These are phyloP conservation scores for Bruchidius siliquastri DNA, from an alignment of 2,888 invertebrate species.

Conservation along the genomic window DNA sequence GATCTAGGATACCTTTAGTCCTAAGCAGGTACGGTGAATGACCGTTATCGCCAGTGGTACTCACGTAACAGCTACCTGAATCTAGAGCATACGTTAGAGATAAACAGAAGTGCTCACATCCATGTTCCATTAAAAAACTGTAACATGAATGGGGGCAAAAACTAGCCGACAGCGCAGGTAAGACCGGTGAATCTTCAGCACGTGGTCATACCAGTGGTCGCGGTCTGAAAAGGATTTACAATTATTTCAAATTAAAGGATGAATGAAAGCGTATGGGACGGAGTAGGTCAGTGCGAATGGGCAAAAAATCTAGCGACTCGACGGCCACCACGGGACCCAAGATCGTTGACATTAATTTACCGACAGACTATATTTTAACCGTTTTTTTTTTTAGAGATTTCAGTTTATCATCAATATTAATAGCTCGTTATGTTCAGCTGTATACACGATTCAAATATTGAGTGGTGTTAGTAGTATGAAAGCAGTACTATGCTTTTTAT, in stretches of 20 bases:
- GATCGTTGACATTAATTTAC: neutral
- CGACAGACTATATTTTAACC: neutral
- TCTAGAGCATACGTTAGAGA: neutral
- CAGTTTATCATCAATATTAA: no score
- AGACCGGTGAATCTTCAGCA: neutral
- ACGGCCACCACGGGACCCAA: neutral
- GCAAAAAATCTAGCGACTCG: neutral
- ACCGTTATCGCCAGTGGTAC: neutral
- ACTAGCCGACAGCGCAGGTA: neutral
- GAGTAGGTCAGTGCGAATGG: neutral
- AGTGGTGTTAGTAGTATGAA: no score
- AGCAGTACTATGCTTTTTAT: no score
- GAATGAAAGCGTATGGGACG: conserved; percentile 4
- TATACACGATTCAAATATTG: no score
- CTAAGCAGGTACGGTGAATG: neutral
- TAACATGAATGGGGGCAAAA: neutral
- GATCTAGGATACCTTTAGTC: neutral
- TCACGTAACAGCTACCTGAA: neutral
- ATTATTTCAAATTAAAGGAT: conserved; percentile 19
- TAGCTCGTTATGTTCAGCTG: neutral
- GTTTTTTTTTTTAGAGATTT: neutral
- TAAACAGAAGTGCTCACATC: neutral
- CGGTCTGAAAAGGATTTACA: conserved; percentile 8
- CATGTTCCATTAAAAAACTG: neutral
- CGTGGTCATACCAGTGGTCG: neutral